Base-by-base conservation (phyloP, 2,797 vertebrate species). In the Limnodromus scolopaceus region DNA sequence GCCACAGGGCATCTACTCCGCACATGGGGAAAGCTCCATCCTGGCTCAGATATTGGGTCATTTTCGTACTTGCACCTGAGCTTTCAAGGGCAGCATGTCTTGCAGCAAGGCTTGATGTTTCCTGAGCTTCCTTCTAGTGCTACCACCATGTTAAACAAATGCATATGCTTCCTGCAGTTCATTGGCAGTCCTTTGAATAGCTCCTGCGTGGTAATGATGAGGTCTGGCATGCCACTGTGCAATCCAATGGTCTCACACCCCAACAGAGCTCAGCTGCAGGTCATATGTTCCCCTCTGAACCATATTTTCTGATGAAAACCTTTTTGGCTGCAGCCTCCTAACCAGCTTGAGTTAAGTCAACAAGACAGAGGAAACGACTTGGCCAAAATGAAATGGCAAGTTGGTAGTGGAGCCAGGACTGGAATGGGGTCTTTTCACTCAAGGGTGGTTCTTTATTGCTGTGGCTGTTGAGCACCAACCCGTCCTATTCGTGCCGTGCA, bases 231-330 rank as follows among this genome's bases (percentile, higher is more conserved):
- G 94, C 74, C 94, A 95, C 95, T 87, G 93, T 94, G 96, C 95
- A 93, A 96, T 96, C 96, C 96, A 96, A 96, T 96, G 96, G 96
- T 97, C 96, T 96, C 92, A 95, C 96, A 96, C 96, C 96, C 95
- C 96, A 71, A 60, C 95, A 95, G 96, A 85, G 96, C 96, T 96
- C 95, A 96, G 95, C 96, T 97, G 96, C 93, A 92, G 96, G 96
- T 96, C 96, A 78, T 97, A 97, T 96, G 96, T 87, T 97, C 96
- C 92, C 89, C 92, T 89, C 95, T 92, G 87, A 96, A 95, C 96
- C 95, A 93, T 92, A 96, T 96, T 97, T 96, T 94, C 78, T 94
- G 92, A 53, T 85, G 84, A 75, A 96, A 96, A 85, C 89, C 96
- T 68, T 96, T 84, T 95, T 96, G 96, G 92, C 96, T 95, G 86